Percentiles rank a stretch among this genome's conserved stretches.
Conservation (phyloP, 2,113 vertebrate genomes). For the Lonchura striata region DNA sequence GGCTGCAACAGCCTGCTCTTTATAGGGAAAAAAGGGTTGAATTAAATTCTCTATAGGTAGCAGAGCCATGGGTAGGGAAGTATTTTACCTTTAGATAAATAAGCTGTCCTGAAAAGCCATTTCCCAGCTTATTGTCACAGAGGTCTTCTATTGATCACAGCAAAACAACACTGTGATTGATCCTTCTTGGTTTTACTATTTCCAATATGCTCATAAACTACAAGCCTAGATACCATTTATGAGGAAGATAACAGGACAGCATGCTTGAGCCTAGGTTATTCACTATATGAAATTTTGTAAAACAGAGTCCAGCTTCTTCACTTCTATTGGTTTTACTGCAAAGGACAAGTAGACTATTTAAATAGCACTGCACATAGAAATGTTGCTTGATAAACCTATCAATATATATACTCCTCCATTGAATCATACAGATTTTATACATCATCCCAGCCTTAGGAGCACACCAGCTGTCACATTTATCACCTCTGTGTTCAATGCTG, state of each 20-base stretch:
- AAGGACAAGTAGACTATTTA: background rate
- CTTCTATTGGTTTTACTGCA: background rate
- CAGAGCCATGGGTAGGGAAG: background rate
- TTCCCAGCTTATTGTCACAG: conserved; percentile 5
- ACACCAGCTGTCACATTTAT: background rate
- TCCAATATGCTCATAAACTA: background rate
- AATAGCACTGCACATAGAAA: background rate
- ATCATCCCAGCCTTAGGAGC: background rate
- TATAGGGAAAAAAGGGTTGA: background rate
- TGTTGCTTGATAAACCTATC: background rate
- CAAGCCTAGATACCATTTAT: background rate
- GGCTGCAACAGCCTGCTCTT: background rate
- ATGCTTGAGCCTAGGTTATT: background rate
- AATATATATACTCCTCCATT: background rate
- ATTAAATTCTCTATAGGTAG: background rate
- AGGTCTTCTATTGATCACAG: background rate
- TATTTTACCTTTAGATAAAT: background rate
- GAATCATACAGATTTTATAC: background rate
- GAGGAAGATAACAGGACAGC: background rate
- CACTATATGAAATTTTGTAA: background rate
- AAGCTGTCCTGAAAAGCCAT: background rate
- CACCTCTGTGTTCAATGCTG: background rate
- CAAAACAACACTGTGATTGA: background rate
- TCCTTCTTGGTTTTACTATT: background rate
- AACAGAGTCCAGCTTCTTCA: background rate